A percentile compares a stretch with the other conserved stretches of the same genome.
phyloP scores from a whole-genome alignment of 2,113 vertebrate species.

The Phylloscopus trochiloides region DNA sequence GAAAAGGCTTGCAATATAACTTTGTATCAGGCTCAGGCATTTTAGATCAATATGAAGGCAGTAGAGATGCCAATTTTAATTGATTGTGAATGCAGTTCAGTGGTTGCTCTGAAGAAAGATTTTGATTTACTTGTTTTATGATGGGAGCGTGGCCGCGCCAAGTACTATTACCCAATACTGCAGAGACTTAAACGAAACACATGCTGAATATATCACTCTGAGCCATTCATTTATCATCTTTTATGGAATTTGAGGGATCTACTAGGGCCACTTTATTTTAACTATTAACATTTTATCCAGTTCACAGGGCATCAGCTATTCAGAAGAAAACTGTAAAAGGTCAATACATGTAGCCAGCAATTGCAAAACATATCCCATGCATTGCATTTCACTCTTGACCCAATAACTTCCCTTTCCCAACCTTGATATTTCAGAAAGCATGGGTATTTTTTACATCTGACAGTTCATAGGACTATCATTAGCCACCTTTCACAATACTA shows the following conservation, averaged over 20 bases:
- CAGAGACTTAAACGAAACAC: neutral
- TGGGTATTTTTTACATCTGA: neutral
- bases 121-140: constrained; percentile 14
- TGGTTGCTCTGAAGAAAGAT: neutral
- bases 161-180: neutral
- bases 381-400: neutral
- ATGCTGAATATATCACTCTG: neutral
- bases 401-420: neutral
- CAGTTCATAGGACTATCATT: neutral
- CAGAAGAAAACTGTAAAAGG: constrained; percentile 2
- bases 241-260: neutral
- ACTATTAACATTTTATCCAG: neutral
- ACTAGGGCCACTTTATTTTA: neutral
- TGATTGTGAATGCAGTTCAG: neutral
- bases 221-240: neutral
- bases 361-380: neutral
- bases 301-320: neutral
- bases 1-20: neutral
- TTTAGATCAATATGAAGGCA: neutral
- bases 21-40: neutral
- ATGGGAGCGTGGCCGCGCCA: fast-evolving
- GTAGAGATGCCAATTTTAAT: neutral
- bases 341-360: neutral
- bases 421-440: neutral
- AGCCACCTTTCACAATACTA: neutral